phyloP scores from a whole-genome alignment of 1,140 invertebrate species.

The Eubasilissa regina region DNA sequence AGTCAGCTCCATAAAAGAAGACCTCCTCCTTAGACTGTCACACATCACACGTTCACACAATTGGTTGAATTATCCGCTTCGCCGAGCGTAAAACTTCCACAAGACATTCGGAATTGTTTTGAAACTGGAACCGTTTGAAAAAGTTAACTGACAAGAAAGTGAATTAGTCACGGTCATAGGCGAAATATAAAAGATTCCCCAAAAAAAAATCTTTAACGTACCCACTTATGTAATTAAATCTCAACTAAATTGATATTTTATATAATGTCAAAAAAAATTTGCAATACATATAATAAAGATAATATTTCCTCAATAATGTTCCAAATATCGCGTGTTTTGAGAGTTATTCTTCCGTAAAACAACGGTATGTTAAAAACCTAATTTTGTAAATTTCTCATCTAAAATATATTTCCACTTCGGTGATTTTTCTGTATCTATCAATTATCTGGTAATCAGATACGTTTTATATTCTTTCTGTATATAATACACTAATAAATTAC shows the following conservation, averaged over 20 bases:
- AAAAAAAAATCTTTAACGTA: no score
- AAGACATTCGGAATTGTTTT: slow-evolving; percentile 12
- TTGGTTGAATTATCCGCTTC: slow-evolving; percentile 16
- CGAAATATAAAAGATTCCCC: neutral
- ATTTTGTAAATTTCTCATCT: slow-evolving; percentile 21
- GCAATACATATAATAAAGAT: neutral
- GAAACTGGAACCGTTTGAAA: slow-evolving; percentile 41
- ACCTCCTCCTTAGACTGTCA: neutral
- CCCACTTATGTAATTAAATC: no score
- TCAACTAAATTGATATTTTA: no score
- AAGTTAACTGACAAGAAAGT: slow-evolving; percentile 41
- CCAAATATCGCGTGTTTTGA: neutral
- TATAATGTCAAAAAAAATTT: no score
- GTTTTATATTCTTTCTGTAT: no score
- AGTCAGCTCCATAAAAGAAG: neutral
- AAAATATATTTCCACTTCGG: slow-evolving; percentile 20
- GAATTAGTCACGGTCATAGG: slow-evolving; percentile 36
- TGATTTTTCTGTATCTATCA: neutral
- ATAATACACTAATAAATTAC: no score
- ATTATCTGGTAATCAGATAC: no score
- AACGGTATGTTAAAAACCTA: slow-evolving; percentile 27
- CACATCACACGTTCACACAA: slow-evolving; percentile 2
- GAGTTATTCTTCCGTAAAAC: slow-evolving; percentile 18
- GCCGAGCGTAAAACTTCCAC: slow-evolving; percentile 34
- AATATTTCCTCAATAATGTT: neutral